phyloP scores from a whole-genome alignment of 2,888 invertebrate species.

The Oscheius sp. region DNA sequence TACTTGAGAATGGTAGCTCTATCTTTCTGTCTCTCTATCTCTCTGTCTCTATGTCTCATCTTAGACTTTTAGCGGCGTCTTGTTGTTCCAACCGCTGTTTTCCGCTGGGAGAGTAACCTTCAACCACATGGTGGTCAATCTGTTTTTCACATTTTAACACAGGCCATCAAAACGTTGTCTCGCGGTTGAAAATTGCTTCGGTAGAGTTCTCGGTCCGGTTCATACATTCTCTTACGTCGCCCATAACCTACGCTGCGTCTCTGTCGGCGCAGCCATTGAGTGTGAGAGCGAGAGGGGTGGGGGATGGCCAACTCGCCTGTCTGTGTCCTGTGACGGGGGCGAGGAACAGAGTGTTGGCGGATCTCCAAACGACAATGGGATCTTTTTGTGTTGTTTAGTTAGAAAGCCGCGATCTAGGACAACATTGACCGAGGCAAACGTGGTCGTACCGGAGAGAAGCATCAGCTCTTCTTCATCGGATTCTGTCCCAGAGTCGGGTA shows the following conservation, averaged over 20 bases:
- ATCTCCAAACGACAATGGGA: constrained; percentile 6
- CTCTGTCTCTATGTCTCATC: too few species aligned
- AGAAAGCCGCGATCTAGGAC: constrained; percentile 10
- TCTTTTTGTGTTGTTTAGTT: constrained; percentile 3
- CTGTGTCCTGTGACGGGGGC: constrained; percentile 28
- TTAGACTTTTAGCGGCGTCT: too few species aligned
- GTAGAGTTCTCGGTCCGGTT: constrained; percentile 1
- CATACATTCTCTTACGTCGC: neutral
- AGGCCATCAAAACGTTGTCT: neutral
- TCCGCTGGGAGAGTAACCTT: too few species aligned
- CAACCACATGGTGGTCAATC: too few species aligned
- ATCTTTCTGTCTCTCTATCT: too few species aligned
- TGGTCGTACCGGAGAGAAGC: constrained; percentile 1
- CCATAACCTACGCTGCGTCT: constrained; percentile 42
- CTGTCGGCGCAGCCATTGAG: constrained; percentile 10
- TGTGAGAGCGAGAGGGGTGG: too few species aligned
- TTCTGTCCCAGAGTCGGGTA: constrained; percentile 59
- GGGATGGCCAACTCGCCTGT: constrained; percentile 22
- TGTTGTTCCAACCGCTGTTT: too few species aligned
- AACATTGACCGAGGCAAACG: neutral
- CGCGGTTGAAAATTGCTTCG: neutral
- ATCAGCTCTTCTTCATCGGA: constrained; percentile 57
- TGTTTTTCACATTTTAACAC: too few species aligned
- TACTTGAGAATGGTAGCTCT: neutral
- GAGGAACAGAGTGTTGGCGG: constrained; percentile 28